Conservation (phyloP, 1,140 invertebrate genomes). For the Drosophila nikananu region DNA sequence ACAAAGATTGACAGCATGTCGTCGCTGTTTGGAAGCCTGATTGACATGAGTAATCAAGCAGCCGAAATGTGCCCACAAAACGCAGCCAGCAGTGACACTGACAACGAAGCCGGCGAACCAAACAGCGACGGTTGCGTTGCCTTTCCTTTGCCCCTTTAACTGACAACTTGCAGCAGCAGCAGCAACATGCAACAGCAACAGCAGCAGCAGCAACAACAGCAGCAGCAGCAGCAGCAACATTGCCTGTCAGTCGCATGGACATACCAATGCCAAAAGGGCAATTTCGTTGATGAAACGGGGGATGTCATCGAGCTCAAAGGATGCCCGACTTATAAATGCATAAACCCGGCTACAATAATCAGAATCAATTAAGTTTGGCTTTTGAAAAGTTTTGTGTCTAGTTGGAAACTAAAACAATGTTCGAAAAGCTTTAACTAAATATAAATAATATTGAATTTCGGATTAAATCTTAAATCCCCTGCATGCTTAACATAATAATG, state of each 20-base stretch:
- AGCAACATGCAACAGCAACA: conserved; percentile 1
- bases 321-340: conserved; percentile 44
- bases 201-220: background rate
- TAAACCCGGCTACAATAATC: conserved; percentile 29
- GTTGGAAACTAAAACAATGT: too few species aligned
- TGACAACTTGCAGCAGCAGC: conserved; percentile 42
- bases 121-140: conserved; percentile 43
- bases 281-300: conserved; percentile 42
- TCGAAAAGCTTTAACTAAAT: background rate
- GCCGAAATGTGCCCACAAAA: conserved; percentile 83
- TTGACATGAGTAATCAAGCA: conserved; percentile 84
- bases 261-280: conserved; percentile 41
- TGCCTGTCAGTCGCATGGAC: conserved; percentile 18
- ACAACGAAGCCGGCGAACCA: conserved; percentile 58
- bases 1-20: conserved; percentile 84
- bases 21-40: conserved; percentile 83
- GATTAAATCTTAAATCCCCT: too few species aligned
- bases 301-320: conserved; percentile 31
- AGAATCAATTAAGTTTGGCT: conserved; percentile 29
- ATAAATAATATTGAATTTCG: too few species aligned
- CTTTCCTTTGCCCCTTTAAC: conserved; percentile 51
- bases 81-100: conserved; percentile 80
- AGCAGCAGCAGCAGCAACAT: conserved; percentile 20
- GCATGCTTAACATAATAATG: background rate
- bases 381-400: too few species aligned